Evolutionary conservation across 2,888 invertebrate species (phyloP).

Genomic region (Tribolium freemani): DNA sequence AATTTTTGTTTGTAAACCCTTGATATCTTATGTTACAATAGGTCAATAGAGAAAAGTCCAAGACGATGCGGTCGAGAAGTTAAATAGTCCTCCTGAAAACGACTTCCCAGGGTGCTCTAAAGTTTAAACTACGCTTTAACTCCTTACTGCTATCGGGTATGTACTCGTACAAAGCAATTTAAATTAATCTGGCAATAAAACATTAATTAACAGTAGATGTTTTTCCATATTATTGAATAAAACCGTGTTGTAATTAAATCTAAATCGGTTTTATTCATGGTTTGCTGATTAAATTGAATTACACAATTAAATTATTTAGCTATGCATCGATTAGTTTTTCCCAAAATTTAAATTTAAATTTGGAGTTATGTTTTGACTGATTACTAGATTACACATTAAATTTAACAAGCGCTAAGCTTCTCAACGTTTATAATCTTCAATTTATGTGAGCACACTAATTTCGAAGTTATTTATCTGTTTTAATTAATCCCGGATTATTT

Average conservation of each 20-base stretch:
- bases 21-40: not conserved
- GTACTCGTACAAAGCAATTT: not conserved
- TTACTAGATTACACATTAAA: not conserved
- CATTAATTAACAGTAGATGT: not conserved
- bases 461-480: not conserved
- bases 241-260: not conserved
- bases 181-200: not conserved
- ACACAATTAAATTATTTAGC: not conserved
- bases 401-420: not conserved
- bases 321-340: not conserved
- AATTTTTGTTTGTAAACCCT: not conserved
- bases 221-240: not conserved
- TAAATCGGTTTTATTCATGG: not conserved
- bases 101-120: constrained; percentile 2
- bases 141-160: too few relatives aligned
- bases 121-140: not conserved
- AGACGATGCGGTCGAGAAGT: not conserved
- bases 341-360: not conserved
- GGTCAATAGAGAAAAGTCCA: not conserved
- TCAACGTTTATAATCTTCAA: not conserved
- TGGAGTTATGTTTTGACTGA: not conserved
- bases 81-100: constrained; percentile 1
- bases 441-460: not conserved
- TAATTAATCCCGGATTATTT: not conserved
- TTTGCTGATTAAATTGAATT: not conserved